phyloP scores from a whole-genome alignment of 1,140 invertebrate species.

The Telenomus remus region DNA sequence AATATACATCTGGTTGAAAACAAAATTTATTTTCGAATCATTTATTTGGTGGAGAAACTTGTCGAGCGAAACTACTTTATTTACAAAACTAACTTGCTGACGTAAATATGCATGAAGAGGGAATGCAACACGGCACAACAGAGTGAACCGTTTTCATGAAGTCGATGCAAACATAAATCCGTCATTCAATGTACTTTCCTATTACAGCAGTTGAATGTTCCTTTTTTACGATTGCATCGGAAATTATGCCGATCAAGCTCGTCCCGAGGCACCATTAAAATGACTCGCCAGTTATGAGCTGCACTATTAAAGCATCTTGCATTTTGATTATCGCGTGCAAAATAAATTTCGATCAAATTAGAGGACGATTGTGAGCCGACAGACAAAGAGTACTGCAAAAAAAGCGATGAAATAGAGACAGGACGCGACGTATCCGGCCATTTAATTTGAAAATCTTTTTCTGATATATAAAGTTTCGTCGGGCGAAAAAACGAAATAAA shows the following conservation, averaged over 20 bases:
- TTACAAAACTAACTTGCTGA: conserved; percentile 9
- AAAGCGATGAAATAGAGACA: no score
- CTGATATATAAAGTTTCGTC: neutral
- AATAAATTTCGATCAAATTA: no score
- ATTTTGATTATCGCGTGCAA: no score
- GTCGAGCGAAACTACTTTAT: neutral
- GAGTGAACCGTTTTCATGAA: conserved; percentile 19
- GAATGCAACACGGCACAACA: conserved; percentile 8
- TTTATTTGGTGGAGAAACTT: neutral
- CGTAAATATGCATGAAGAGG: conserved; percentile 33
- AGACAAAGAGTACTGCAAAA: no score
- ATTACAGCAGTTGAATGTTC: conserved; percentile 21
- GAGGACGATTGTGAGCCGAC: no score
- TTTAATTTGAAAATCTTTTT: no score
- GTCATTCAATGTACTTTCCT: conserved; percentile 20
- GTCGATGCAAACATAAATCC: conserved; percentile 35
- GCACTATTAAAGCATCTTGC: conserved; percentile 1
- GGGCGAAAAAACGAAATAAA: conserved; percentile 4
- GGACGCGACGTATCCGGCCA: no score
- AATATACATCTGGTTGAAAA: no score
- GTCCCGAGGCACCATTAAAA: conserved; percentile 25
- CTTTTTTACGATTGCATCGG: conserved; percentile 36
- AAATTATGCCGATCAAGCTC: conserved; percentile 38
- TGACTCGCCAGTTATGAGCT: conserved; percentile 35
- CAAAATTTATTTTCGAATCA: neutral